Base-by-base conservation (phyloP, 2,797 vertebrate species). In the Thalassophryne amazonica region DNA sequence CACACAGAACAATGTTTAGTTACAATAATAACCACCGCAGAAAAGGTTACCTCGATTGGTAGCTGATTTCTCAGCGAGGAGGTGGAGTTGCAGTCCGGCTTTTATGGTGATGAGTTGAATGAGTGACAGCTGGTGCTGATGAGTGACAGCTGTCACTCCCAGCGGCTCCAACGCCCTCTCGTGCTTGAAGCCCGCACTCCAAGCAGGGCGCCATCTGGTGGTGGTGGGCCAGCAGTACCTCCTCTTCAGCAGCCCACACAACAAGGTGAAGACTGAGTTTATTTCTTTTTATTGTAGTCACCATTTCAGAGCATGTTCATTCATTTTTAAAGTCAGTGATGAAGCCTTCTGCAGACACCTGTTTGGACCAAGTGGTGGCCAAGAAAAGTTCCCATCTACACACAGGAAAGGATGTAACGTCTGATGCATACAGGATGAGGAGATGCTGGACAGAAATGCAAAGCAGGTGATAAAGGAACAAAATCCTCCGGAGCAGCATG, bases 401-500 rank as follows among this genome's bases (percentile, higher is more conserved):
- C 67, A 73, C 33, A 55, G 55, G 63, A 74, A 78, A 74, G 74
- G 76, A 84, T 67, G 71, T 74, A 66, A 80, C 55, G 68, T 43
- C 64, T 81, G 79, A 80, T 77, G 75, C 72, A 58, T 81, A 60
- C 69, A 82, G 86, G 78, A 84, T 77, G 75, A 80, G 31, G 28
- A 66, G 51, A 64, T 51, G 63, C 51, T 19, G 20, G 23, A 52
- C 14, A 37, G 39, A 47, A 56, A 18, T 65, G 56, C 35, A 65
- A 49, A 75, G 70, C 74, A 72, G 67, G 50, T 33, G 21, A 65
- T 61, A 63, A 30, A 47, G 48, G 43, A 35, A 47, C 41, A 60
- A 48, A 55, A 20, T 64, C 60, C 68, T 8, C 57, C 63, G 32
- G 38, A 35, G 30, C 9, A 43, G 40, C 7, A 43, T 36, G 35